These are phyloP conservation scores for Malurus elegans DNA, from an alignment of 2,113 vertebrate species.

Conservation along the genomic window DNA sequence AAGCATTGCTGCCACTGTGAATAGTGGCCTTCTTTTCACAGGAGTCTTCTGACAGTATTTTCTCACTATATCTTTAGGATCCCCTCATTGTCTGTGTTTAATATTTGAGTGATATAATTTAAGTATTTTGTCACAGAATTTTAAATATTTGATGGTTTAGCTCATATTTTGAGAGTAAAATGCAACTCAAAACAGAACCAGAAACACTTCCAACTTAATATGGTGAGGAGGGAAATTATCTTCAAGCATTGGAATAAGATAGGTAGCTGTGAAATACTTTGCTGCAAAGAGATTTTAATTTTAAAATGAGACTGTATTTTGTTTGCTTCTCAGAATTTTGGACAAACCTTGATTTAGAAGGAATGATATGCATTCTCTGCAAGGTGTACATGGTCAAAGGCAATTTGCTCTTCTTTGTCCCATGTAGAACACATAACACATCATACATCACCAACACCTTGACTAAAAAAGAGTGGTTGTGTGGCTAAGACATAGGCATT, in stretches of 20 bases:
- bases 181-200: not conserved
- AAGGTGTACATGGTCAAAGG: slow-evolving; percentile 22
- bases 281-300: not conserved
- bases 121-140: not conserved
- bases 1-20: not conserved
- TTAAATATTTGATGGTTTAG: not conserved
- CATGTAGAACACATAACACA: not conserved
- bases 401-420: not conserved
- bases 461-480: not conserved
- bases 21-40: not conserved
- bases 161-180: not conserved
- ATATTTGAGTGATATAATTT: not conserved
- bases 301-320: not conserved
- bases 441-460: not conserved
- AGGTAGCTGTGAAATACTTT: not conserved
- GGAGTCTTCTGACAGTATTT: not conserved
- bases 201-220: not conserved
- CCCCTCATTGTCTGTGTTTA: not conserved
- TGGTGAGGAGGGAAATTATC: rapidly evolving
- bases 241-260: not conserved
- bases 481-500: not conserved
- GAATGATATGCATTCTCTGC: not conserved
- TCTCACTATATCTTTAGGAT: not conserved
- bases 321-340: not conserved
- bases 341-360: not conserved